These are phyloP conservation scores for Drosophila fulvimacula DNA, from an alignment of 2,888 invertebrate species.

Conservation along the genomic window DNA sequence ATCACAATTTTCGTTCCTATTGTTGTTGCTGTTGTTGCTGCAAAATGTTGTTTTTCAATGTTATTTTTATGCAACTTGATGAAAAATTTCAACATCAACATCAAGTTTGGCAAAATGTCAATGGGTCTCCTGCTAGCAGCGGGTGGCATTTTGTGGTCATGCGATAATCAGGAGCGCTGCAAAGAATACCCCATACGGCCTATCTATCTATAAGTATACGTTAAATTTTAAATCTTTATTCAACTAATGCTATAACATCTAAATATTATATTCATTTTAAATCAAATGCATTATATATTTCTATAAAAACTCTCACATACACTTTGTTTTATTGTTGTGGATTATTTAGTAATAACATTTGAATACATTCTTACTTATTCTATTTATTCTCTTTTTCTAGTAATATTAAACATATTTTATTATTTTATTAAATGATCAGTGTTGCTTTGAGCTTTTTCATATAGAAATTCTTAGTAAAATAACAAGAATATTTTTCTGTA, in stretches of 20 bases:
- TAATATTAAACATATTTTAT: too few species aligned
- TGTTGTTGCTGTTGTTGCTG: constrained; percentile 37
- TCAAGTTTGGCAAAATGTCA: constrained; percentile 80
- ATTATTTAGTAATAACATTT: too few species aligned
- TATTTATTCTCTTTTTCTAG: too few species aligned
- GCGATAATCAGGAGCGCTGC: constrained; percentile 45
- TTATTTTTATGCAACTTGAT: constrained; percentile 81
- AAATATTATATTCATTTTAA: too few species aligned
- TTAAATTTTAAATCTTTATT: neutral
- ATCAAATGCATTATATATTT: too few species aligned
- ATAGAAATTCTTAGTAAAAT: too few species aligned
- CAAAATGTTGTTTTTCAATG: constrained; percentile 59
- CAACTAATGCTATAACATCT: neutral
- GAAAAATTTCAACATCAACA: constrained; percentile 81
- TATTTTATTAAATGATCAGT: too few species aligned
- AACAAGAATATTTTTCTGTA: too few species aligned
- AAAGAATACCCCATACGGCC: neutral
- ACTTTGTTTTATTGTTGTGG: too few species aligned
- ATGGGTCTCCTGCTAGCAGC: constrained; percentile 66
- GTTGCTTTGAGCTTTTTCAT: neutral
- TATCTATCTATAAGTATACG: neutral
- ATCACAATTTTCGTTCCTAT: constrained; percentile 44
- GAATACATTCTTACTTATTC: too few species aligned
- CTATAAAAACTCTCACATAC: too few species aligned
- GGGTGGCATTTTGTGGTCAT: constrained; percentile 57